Conservation (phyloP, 2,113 vertebrate species). For the Oryzias celebensis region DNA sequence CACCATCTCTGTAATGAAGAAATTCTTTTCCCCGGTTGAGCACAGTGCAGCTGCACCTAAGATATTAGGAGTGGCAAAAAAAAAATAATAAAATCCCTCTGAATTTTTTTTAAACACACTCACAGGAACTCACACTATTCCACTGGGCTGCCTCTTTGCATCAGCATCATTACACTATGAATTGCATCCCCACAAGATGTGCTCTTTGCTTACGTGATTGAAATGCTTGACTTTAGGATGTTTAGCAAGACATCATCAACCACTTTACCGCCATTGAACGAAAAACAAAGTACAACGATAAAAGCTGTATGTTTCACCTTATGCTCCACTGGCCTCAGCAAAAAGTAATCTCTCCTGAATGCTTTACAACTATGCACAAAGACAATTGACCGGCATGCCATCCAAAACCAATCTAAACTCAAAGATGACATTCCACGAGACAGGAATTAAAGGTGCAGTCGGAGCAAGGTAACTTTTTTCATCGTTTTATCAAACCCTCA, state of each 20-base stretch:
- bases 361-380: too few species aligned
- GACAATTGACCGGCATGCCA: too few species aligned
- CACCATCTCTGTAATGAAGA: neutral
- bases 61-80: neutral
- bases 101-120: neutral
- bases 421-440: too few species aligned
- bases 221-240: conserved; percentile 7
- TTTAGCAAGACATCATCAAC: neutral
- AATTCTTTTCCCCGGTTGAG: neutral
- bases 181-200: conserved; percentile 9
- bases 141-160: conserved; percentile 21
- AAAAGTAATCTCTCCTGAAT: neutral
- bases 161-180: conserved; percentile 30
- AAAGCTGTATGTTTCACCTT: neutral
- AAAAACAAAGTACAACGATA: neutral
- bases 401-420: too few species aligned
- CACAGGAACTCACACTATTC: conserved; percentile 1
- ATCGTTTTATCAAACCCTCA: too few species aligned
- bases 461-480: too few species aligned
- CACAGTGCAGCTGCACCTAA: neutral
- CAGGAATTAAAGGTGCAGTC: too few species aligned
- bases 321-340: neutral
- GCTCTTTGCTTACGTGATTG: conserved; percentile 22
- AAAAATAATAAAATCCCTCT: neutral
- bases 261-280: neutral